Conservation (phyloP, 2,113 vertebrate species). For the Scomber colias region DNA sequence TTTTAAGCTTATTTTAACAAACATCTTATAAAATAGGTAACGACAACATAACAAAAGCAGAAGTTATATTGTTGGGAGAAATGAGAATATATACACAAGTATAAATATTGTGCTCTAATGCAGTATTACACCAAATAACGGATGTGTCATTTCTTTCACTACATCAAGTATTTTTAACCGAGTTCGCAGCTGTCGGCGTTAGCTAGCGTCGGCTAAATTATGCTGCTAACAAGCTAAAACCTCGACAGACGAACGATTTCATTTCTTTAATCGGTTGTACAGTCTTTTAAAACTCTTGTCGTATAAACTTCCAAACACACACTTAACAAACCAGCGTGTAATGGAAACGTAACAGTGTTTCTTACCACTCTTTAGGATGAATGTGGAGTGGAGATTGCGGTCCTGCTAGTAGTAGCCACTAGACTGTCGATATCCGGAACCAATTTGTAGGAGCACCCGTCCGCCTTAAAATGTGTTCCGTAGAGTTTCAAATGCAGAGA, state of each 20-base stretch:
- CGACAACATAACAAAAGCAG: background rate
- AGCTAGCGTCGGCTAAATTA: conserved; percentile 27
- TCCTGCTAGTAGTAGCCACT: conserved; percentile 63
- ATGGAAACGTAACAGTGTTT: background rate
- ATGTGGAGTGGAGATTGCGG: conserved; percentile 29
- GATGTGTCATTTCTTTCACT: background rate
- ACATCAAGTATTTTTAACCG: background rate
- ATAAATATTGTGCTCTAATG: accelerated
- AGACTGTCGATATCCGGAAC: conserved; percentile 68
- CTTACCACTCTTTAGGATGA: conserved; percentile 64
- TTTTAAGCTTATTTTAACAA: no score
- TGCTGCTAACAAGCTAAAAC: conserved; percentile 39
- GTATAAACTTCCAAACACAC: background rate
- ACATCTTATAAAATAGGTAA: no score
- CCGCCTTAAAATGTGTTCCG: conserved; percentile 59
- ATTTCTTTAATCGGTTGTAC: background rate
- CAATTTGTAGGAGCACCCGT: conserved; percentile 38
- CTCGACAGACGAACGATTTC: background rate
- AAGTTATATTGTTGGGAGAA: background rate
- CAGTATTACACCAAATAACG: no score
- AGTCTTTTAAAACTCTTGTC: background rate
- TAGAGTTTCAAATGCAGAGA: background rate
- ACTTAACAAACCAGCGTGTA: accelerated
- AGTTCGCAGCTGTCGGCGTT: conserved; percentile 3
- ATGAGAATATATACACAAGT: background rate